Conservation (phyloP, 2,797 vertebrate species). For the Pempheris klunzingeri region DNA sequence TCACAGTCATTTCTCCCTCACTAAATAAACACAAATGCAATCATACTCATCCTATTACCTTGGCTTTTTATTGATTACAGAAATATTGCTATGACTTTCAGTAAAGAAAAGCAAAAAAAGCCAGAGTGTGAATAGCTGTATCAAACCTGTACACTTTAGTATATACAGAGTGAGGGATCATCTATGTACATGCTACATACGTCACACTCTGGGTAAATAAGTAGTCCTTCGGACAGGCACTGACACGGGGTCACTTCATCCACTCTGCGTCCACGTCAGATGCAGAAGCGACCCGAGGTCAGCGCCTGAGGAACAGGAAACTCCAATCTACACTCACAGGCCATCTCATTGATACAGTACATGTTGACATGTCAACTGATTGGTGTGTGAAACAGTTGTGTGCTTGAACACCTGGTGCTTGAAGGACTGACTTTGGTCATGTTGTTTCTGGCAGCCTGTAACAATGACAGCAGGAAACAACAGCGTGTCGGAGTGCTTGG, state of each 20-base stretch:
- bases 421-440: conserved; percentile 62
- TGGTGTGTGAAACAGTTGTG: conserved; percentile 74
- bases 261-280: conserved; percentile 34
- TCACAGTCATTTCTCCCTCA: conserved; percentile 70
- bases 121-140: conserved; percentile 79
- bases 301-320: conserved; percentile 41
- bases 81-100: conserved; percentile 84
- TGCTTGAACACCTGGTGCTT: conserved; percentile 68
- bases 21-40: conserved; percentile 63
- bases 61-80: conserved; percentile 80
- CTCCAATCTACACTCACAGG: conserved; percentile 40
- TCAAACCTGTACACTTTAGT: conserved; percentile 81
- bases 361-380: conserved; percentile 53
- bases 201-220: conserved; percentile 73
- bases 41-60: conserved; percentile 66
- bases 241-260: conserved; percentile 46
- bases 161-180: conserved; percentile 77
- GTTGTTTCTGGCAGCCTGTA: conserved; percentile 65
- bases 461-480: conserved; percentile 54
- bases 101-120: conserved; percentile 69
- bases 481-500: conserved; percentile 40
- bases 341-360: conserved; percentile 66
- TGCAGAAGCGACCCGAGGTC: conserved; percentile 51
- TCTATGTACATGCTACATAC: conserved; percentile 85
- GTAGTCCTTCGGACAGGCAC: conserved; percentile 60